Conservation (phyloP, 2,797 vertebrate genomes). For the Margarornis squamiger region DNA sequence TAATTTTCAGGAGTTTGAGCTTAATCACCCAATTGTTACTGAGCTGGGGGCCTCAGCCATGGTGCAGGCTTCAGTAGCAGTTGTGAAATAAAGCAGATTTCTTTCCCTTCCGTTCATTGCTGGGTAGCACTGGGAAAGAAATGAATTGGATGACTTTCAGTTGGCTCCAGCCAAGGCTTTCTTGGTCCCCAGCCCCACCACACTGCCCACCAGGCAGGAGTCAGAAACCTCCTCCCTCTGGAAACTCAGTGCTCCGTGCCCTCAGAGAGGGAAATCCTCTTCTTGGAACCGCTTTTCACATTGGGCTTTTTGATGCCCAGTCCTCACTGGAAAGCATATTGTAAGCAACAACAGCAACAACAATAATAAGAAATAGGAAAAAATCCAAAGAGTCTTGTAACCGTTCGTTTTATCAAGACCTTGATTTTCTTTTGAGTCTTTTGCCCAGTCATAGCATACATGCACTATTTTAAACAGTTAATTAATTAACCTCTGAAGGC, state of each 20-base stretch:
- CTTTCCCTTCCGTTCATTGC: background rate
- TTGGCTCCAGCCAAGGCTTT: fast-evolving
- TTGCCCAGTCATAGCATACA: background rate
- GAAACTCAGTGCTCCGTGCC: background rate
- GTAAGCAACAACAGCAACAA: background rate
- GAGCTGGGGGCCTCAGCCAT: background rate
- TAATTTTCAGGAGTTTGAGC: background rate
- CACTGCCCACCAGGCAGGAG: too few species aligned
- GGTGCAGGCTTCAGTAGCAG: background rate
- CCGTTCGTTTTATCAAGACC: background rate
- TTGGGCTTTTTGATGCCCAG: background rate
- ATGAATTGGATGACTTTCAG: background rate
- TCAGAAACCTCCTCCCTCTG: background rate
- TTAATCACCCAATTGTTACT: background rate
- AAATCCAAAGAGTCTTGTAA: background rate
- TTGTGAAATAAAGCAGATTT: background rate
- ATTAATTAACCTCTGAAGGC: background rate
- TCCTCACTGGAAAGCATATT: background rate
- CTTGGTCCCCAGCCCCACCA: background rate
- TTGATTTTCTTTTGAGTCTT: background rate
- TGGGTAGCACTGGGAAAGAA: background rate
- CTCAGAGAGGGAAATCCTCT: background rate
- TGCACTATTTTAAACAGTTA: background rate
- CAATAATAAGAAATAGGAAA: background rate
- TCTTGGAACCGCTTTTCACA: background rate